Evolutionary conservation across 1,140 invertebrate genomes (phyloP).

Genomic region (Drosophila erecta): DNA sequence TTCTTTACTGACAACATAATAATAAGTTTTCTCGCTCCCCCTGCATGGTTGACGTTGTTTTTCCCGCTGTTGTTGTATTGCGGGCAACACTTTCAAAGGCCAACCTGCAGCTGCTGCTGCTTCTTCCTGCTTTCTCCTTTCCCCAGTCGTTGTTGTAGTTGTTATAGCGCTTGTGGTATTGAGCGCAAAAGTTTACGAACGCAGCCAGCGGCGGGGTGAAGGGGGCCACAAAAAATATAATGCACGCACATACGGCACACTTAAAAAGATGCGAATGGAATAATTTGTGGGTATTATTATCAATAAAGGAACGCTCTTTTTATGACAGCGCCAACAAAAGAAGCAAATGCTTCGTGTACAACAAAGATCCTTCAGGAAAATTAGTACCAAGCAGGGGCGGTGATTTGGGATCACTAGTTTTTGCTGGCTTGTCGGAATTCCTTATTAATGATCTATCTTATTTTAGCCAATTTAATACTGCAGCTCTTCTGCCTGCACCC

Average conservation of each 20-base stretch:
- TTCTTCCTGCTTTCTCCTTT: slow-evolving; percentile 1
- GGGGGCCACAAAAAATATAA: slow-evolving; percentile 41
- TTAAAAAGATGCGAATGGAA: neutral
- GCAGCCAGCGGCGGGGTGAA: slow-evolving; percentile 24
- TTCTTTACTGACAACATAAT: slow-evolving; percentile 79
- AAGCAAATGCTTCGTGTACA: neutral
- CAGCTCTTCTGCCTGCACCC: neutral
- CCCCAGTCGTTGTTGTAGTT: slow-evolving; percentile 30
- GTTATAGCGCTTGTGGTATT: slow-evolving; percentile 64
- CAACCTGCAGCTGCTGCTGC: slow-evolving; percentile 67
- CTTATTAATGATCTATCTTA: no score
- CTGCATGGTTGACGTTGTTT: slow-evolving; percentile 22
- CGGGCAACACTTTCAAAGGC: slow-evolving; percentile 66
- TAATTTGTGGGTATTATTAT: neutral
- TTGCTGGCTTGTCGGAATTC: no score
- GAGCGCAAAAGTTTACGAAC: slow-evolving; percentile 78
- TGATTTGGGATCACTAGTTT: no score
- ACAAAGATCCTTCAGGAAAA: neutral
- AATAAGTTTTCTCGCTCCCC: slow-evolving; percentile 69
- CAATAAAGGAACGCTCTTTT: neutral
- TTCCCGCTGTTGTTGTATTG: slow-evolving; percentile 40
- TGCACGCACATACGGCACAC: slow-evolving; percentile 42
- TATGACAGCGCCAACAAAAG: neutral
- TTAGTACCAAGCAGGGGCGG: no score
- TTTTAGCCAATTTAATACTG: no score